Evolutionary conservation across 2,113 vertebrate species (phyloP).

Genomic region (Quiscalus mexicanus): DNA sequence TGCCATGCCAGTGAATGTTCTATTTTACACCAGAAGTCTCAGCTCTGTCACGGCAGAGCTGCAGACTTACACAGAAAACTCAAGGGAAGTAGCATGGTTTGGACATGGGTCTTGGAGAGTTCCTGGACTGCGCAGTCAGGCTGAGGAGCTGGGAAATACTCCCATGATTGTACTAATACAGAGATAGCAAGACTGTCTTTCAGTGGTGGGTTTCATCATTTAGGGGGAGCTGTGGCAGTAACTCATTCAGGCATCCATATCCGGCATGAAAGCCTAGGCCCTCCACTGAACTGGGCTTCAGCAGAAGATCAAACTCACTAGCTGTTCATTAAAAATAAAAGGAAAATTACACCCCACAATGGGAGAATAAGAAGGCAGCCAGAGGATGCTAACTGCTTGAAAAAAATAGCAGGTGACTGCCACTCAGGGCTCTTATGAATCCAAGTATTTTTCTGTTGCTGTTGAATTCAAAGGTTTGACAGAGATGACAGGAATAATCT

Average conservation of each 20-base stretch:
- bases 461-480: neutral
- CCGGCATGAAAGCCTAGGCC: neutral
- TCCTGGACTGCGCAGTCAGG: neutral
- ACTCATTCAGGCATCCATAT: neutral
- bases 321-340: neutral
- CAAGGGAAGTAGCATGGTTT: neutral
- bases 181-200: neutral
- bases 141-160: neutral
- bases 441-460: neutral
- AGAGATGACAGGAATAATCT: neutral
- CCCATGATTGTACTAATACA: neutral
- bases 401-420: neutral
- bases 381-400: neutral
- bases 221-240: neutral
- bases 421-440: neutral
- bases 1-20: neutral
- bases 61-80: neutral
- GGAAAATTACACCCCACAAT: neutral
- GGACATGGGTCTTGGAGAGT: neutral
- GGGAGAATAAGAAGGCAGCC: neutral
- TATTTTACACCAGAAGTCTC: neutral
- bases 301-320: neutral
- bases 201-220: neutral
- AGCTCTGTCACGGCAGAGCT: neutral
- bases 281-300: neutral